Conservation (phyloP, 1,140 invertebrate species). For the Myzus persicae region DNA sequence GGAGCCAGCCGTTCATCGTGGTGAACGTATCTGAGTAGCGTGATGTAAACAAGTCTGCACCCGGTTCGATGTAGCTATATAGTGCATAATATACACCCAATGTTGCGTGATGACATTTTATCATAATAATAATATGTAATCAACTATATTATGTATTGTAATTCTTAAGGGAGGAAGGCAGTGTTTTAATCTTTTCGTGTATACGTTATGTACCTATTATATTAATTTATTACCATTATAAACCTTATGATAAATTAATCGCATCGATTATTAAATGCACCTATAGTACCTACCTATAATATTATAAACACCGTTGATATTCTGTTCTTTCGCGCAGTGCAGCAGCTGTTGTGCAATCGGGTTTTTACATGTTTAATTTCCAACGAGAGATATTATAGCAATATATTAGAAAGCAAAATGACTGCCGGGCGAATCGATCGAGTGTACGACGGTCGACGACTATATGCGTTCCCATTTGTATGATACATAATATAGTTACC, state of each 20-base stretch:
- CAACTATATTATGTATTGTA: not conserved
- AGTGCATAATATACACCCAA: too few relatives aligned
- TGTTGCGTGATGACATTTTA: not conserved
- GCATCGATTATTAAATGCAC: not conserved
- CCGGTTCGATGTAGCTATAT: not conserved
- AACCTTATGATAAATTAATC: not conserved
- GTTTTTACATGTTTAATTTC: constrained; percentile 1
- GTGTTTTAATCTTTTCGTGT: not conserved
- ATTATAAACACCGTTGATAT: not conserved
- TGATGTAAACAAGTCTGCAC: not conserved
- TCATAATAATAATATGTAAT: not conserved
- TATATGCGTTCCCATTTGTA: not conserved
- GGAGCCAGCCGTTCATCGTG: not conserved
- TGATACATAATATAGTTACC: not conserved
- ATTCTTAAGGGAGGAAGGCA: not conserved
- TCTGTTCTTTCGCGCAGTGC: not conserved
- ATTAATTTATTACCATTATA: not conserved
- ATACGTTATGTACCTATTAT: too few relatives aligned
- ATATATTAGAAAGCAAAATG: constrained; percentile 39
- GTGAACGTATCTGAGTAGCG: not conserved
- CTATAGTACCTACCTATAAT: not conserved
- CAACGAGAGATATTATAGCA: not conserved
- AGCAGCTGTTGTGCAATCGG: not conserved
- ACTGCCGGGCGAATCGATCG: constrained; percentile 37
- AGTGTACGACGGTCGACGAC: not conserved